Evolutionary conservation across 2,797 vertebrate genomes (phyloP), one percentile per base, ranked within the genome.

Genomic region (Pipistrellus pipistrellus): DNA sequence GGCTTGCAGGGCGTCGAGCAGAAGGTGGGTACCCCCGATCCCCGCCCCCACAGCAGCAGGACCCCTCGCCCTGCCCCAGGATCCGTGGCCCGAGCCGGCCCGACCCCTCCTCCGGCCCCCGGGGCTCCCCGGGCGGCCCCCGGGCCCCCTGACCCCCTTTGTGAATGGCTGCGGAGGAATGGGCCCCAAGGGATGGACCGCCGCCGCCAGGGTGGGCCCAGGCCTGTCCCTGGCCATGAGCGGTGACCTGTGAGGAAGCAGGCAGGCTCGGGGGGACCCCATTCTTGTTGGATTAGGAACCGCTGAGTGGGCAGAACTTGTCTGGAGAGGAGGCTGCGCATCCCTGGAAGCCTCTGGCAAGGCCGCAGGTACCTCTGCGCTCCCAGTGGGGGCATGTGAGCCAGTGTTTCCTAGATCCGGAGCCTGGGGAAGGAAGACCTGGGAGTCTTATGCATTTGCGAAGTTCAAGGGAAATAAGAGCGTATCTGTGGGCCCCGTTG

Each of bases 1-100:
- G 91, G 96, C 72, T 94, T 98, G 92, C 97, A 97, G 64, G 77
- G 94, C 59, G 97, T 98, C 69, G 97, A 97, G 96, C 97, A 98
- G 94, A 98, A 98, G 98, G 98, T 98, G 97, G 91, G 86, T 96
- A 25, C 21, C 53, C 71, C 2, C 0, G n/a, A 23, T 4, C 30
- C 38, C 59, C 30, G 46, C 25, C 18, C 53, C 72, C 55, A 7
- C 17, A 13, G 68, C 78, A 20, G 68, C 78, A 20, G 35, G 62
- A 17, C 14, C 14, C 3, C 21, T 25, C 3, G 8, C 32, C 44
- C 27, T 27, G 64, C 44, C 25, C 78, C 78, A 69, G 66, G 66
- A 59, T 23, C 86, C 2, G 46, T 27, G 81, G 80, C 77, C 23
- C 21, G 17, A 66, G 44, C 14, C 46, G 17, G 46, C 30, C 35